Percentiles rank a stretch among this genome's conserved stretches.
Conservation (phyloP, 2,113 vertebrate genomes). For the Sebastes schlegelii region DNA sequence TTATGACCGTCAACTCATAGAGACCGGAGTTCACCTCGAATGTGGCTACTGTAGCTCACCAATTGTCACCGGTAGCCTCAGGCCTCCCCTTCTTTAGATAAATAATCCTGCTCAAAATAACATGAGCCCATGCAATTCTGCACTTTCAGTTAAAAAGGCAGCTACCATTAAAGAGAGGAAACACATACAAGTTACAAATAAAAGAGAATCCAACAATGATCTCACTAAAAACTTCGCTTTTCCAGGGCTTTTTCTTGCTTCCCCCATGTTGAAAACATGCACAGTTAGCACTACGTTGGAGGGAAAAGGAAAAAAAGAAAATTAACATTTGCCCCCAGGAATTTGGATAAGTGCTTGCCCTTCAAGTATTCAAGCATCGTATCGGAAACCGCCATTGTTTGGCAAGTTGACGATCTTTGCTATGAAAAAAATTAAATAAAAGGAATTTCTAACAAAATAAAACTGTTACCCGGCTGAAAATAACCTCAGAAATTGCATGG, state of each 20-base stretch:
- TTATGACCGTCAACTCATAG: conserved; percentile 40
- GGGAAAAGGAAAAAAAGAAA: conserved; percentile 60
- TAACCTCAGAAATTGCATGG: conserved; percentile 45
- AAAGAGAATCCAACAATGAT: conserved; percentile 70
- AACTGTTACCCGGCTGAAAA: conserved; percentile 58
- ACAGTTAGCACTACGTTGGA: conserved; percentile 75
- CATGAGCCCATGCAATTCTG: conserved; percentile 69
- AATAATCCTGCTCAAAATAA: conserved; percentile 55
- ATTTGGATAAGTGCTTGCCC: conserved; percentile 82
- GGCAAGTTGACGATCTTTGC: conserved; percentile 75
- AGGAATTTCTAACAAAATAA: conserved; percentile 54
- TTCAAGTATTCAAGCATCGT: conserved; percentile 83
- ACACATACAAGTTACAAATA: conserved; percentile 68
- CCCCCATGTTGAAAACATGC: conserved; percentile 76
- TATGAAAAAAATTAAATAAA: conserved; percentile 59
- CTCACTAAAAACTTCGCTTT: conserved; percentile 77
- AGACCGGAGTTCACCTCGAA: conserved; percentile 73
- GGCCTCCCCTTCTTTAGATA: conserved; percentile 42
- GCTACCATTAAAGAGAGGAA: conserved; percentile 74
- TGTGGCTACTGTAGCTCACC: conserved; percentile 32
- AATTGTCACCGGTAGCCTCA: conserved; percentile 69
- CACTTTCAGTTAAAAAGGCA: conserved; percentile 75
- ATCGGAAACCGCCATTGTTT: conserved; percentile 80
- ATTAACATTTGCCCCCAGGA: conserved; percentile 38
- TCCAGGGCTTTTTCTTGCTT: conserved; percentile 72